These are phyloP conservation scores for Mionectes olivaceus DNA, from an alignment of 2,797 vertebrate species.

Conservation along the genomic window DNA sequence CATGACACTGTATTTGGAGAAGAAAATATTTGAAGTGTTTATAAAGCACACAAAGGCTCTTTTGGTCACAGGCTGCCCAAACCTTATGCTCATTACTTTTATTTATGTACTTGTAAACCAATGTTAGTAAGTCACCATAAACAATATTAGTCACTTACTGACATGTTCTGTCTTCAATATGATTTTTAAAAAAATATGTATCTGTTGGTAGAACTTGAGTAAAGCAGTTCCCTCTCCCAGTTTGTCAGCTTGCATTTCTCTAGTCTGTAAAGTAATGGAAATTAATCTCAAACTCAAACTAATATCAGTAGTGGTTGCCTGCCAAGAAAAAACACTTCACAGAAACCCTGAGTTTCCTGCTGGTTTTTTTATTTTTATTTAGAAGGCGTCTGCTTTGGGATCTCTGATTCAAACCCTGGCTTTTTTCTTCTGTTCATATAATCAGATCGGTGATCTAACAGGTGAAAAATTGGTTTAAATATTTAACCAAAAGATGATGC, in stretches of 20 bases:
- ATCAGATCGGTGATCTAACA: not conserved
- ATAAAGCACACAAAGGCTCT: not conserved
- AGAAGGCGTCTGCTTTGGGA: not conserved
- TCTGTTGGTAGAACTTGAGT: not conserved
- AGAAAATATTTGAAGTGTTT: not conserved
- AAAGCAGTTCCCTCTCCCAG: not conserved
- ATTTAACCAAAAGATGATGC: not conserved
- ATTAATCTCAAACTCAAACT: not conserved
- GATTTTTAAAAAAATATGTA: not conserved
- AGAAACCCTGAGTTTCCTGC: not conserved
- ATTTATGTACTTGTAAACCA: not conserved
- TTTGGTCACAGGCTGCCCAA: not conserved
- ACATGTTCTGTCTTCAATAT: not conserved
- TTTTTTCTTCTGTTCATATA: rapidly evolving
- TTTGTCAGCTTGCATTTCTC: not conserved
- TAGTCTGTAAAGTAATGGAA: not conserved
- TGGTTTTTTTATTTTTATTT: not conserved
- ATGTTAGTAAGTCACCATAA: not conserved
- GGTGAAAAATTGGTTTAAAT: not conserved
- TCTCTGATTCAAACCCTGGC: not conserved
- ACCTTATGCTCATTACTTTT: not conserved
- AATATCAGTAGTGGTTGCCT: not conserved
- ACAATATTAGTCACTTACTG: not conserved
- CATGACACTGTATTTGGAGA: not conserved
- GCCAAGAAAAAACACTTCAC: not conserved